Evolutionary conservation across 1,140 invertebrate genomes (phyloP).

Genomic region (Drosophila aff.): DNA sequence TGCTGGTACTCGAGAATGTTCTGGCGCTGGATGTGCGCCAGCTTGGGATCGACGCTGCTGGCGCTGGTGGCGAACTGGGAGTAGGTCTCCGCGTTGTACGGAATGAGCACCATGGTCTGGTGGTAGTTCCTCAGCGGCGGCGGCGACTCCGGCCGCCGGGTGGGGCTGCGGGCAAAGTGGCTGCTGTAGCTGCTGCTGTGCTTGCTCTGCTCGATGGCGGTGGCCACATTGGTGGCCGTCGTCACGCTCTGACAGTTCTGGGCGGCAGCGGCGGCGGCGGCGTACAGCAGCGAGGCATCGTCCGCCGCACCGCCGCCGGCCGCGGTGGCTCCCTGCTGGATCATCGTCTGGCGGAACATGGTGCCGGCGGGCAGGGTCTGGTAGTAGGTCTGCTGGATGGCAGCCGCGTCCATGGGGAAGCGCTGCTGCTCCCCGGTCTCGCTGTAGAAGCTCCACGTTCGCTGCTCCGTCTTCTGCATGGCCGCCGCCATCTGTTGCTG

Average conservation of each 20-base stretch:
- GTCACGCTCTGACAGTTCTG: constrained; percentile 82
- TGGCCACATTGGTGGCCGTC: constrained; percentile 56
- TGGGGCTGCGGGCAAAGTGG: constrained; percentile 84
- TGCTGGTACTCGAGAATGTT: constrained; percentile 85
- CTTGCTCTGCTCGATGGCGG: constrained; percentile 78
- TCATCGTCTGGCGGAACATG: constrained; percentile 84
- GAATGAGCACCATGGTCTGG: constrained; percentile 91
- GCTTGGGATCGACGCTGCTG: constrained; percentile 74
- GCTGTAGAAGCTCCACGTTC: constrained; percentile 83
- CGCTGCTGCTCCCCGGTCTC: constrained; percentile 76
- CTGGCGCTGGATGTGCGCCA: constrained; percentile 77
- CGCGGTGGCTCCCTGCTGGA: constrained; percentile 59
- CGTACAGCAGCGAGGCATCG: constrained; percentile 76
- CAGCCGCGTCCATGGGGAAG: constrained; percentile 72
- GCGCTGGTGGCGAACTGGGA: constrained; percentile 80
- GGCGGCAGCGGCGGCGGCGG: constrained; percentile 56
- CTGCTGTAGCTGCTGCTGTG: constrained; percentile 81
- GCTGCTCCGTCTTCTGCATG: constrained; percentile 80
- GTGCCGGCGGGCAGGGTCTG: constrained; percentile 85
- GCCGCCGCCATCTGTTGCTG: constrained; percentile 71
- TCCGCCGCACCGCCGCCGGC: constrained; percentile 33
- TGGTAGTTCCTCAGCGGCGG: constrained; percentile 88
- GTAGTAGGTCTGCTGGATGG: constrained; percentile 85
- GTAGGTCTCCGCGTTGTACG: constrained; percentile 87
- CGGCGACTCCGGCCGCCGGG: constrained; percentile 88